phyloP scores from a whole-genome alignment of 2,113 vertebrate species.

The Prinia subflava region DNA sequence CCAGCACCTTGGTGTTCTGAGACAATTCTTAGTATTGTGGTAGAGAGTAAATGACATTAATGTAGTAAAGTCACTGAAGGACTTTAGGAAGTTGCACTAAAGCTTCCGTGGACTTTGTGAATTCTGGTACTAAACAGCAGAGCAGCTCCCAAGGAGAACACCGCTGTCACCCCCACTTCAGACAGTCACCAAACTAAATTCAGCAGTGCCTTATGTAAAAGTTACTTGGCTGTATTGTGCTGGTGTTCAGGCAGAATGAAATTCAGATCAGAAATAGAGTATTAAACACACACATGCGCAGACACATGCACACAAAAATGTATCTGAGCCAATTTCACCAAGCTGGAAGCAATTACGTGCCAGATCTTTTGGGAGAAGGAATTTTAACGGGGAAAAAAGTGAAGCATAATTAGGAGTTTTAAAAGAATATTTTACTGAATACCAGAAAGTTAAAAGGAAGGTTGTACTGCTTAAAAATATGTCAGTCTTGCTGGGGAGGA shows the following conservation, averaged over 20 bases:
- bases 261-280: background rate
- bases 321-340: background rate
- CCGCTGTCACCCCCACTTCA: accelerated
- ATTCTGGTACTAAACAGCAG: background rate
- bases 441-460: background rate
- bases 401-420: background rate
- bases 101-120: background rate
- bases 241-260: background rate
- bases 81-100: background rate
- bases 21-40: accelerated
- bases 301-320: background rate
- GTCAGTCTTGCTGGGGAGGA: background rate
- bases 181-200: background rate
- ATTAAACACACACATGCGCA: background rate
- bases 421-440: background rate
- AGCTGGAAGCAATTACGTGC: constrained; percentile 34
- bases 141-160: background rate
- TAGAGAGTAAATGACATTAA: background rate
- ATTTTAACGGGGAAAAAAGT: background rate
- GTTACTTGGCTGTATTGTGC: background rate
- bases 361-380: constrained; percentile 38
- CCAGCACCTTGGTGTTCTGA: background rate
- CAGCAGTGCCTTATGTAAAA: background rate
- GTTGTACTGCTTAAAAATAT: background rate
- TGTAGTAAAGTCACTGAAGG: background rate